Evolutionary conservation across 2,888 invertebrate species (phyloP), one percentile per base, ranked within the genome.

Genomic region (Trichacis sp.): DNA sequence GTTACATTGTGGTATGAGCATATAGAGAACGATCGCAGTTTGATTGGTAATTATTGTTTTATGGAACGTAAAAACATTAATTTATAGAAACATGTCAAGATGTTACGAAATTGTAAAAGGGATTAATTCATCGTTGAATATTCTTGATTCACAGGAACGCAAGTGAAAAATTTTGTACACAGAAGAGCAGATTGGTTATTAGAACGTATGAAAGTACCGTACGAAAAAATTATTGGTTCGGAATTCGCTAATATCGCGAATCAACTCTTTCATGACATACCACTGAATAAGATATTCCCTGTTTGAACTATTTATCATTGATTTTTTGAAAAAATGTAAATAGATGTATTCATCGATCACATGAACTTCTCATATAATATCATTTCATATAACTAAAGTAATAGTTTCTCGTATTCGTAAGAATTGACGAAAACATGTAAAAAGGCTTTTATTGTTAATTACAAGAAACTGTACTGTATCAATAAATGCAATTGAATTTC

Each of bases 191-290:
- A 90, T 18, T 81, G 89, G 0, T 88, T 92, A 1, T 91, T 91
- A 81, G 88, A 87, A 70, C 91, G 91, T 74, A 81, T 92, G 24
- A 89, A 91, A 75, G 86, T 86, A 0, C 88, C 91, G 0, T 92
- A 92, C 79, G 90, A 92, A 72, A 88, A 89, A 60, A 88, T 89
- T 9, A 88, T 92, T 60, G 90, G 91, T 43, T 77, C 88, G 0
- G 88, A 92, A 0, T 92, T 92, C 81, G 86, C 87, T 36, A 88
- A 90, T 45, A 86, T 92, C 11, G 87, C 89, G 0, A 91, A 92
- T 75, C 86, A 89, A 69, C 87, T 92, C 68, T 92, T 92, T 74
- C 89, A 88, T 60, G 89, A 87, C 72, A 88, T 92, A 15, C 90
- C 92, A 1, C 87, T 91, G 78, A 87, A 89, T 70, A 87, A 88